Percentiles rank a stretch among this genome's conserved stretches.
Evolutionary conservation across 2,797 vertebrate species (phyloP).

Genomic region (Cheirogaleus major): DNA sequence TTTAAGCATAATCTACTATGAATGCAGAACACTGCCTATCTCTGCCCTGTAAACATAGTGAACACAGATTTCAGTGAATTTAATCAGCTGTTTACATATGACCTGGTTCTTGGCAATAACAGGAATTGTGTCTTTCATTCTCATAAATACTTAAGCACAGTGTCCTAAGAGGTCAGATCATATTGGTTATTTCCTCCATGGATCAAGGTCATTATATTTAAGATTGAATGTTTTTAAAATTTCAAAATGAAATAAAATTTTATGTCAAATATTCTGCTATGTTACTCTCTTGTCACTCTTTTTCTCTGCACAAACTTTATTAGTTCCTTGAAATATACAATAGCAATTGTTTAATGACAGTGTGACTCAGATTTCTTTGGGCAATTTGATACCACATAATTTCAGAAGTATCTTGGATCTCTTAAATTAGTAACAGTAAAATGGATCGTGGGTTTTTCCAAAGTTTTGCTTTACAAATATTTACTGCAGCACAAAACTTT

Average conservation of each 20-base stretch:
- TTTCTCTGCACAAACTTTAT: slow-evolving; percentile 45
- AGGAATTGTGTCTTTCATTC: slow-evolving; percentile 73
- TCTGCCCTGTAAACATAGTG: slow-evolving; percentile 76
- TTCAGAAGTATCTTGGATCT: slow-evolving; percentile 83
- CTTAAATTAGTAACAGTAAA: slow-evolving; percentile 85
- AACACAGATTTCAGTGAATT: slow-evolving; percentile 74
- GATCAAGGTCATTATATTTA: background rate
- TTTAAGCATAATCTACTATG: slow-evolving; percentile 83
- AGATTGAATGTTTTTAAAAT: background rate
- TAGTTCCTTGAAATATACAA: slow-evolving; percentile 19
- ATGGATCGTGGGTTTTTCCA: slow-evolving; percentile 82
- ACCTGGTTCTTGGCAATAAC: slow-evolving; percentile 76
- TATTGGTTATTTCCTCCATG: background rate
- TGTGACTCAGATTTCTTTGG: slow-evolving; percentile 51
- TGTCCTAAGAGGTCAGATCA: background rate
- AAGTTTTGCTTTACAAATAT: slow-evolving; percentile 87
- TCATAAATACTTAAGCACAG: slow-evolving; percentile 12
- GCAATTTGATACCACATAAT: slow-evolving; percentile 77
- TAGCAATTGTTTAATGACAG: slow-evolving; percentile 16
- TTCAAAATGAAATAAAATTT: slow-evolving; percentile 36
- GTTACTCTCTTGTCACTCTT: background rate
- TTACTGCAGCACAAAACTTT: slow-evolving; percentile 84
- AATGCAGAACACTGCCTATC: slow-evolving; percentile 67
- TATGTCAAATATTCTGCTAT: background rate
- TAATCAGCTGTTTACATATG: slow-evolving; percentile 85